A percentile compares a stretch with the other conserved stretches of the same genome.
Evolutionary conservation across 23 tunicate species (phyloP).

Genomic region (Oikopleura vanhoeffeni): DNA sequence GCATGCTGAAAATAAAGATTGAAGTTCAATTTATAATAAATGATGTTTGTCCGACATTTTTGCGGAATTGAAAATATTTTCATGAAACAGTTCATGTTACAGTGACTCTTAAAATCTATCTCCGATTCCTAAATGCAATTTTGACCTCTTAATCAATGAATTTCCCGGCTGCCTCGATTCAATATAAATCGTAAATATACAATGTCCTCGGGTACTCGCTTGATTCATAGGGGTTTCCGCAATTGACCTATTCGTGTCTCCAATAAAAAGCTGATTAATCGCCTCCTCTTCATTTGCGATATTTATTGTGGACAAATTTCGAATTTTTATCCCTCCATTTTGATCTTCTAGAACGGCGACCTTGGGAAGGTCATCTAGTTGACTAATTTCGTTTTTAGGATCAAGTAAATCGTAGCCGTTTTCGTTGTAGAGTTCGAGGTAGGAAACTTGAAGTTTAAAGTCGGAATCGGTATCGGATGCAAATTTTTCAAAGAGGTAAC

Average conservation of each 20-base stretch:
- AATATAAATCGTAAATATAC: slow-evolving; percentile 57
- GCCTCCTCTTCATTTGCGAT: slow-evolving; percentile 88
- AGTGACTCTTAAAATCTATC: too few species aligned
- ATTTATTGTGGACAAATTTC: slow-evolving; percentile 54
- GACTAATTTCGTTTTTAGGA: slow-evolving; percentile 69
- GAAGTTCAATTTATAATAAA: too few species aligned
- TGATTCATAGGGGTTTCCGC: slow-evolving; percentile 91
- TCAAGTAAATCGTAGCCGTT: slow-evolving; percentile 80
- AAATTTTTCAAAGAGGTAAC: slow-evolving; percentile 22
- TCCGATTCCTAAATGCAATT: too few species aligned
- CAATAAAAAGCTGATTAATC: slow-evolving; percentile 34
- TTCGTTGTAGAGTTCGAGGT: slow-evolving; percentile 86
- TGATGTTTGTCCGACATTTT: too few species aligned
- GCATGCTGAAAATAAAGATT: too few species aligned
- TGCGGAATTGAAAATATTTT: slow-evolving; percentile 64
- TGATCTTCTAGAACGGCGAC: slow-evolving; percentile 90
- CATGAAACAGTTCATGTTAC: slow-evolving; percentile 53
- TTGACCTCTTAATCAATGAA: slow-evolving; percentile 67
- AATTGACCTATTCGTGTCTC: slow-evolving; percentile 49
- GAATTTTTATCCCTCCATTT: slow-evolving; percentile 58
- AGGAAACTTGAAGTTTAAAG: slow-evolving; percentile 75
- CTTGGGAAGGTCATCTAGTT: slow-evolving; percentile 78
- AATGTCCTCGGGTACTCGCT: slow-evolving; percentile 74
- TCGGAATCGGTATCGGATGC: slow-evolving; percentile 55
- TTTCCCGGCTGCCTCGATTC: slow-evolving; percentile 79